Conservation (phyloP, 2,113 vertebrate genomes). For the Ia io region DNA sequence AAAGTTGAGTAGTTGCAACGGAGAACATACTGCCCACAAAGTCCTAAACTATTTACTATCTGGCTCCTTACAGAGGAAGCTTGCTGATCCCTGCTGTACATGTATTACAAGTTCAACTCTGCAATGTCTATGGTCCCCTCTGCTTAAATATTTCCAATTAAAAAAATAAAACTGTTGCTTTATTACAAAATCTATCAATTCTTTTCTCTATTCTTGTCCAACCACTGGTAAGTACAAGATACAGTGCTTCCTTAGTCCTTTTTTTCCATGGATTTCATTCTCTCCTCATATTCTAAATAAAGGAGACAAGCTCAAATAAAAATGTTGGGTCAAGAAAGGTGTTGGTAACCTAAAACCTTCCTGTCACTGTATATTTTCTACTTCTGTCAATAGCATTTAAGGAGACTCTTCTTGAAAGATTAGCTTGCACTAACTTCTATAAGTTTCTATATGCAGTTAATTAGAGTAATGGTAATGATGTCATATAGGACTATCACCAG, state of each 20-base stretch:
- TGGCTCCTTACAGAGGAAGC: neutral
- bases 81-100: neutral
- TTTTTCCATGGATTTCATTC: neutral
- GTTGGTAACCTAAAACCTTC: neutral
- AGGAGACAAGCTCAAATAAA: constrained; percentile 19
- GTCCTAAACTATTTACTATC: neutral
- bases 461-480: neutral
- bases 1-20: neutral
- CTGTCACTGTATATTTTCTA: neutral
- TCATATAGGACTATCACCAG: neutral
- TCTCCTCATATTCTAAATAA: constrained; percentile 35
- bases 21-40: neutral
- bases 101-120: neutral
- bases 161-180: neutral
- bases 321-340: neutral
- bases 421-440: neutral
- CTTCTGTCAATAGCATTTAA: constrained; percentile 18
- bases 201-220: neutral
- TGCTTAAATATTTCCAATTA: neutral
- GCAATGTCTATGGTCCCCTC: neutral
- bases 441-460: neutral
- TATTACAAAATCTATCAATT: neutral
- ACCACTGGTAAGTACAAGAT: neutral
- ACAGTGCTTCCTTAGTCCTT: neutral
- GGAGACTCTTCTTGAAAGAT: neutral